Evolutionary conservation across 2,888 invertebrate genomes (phyloP).

Genomic region (Oscheius sp.): DNA sequence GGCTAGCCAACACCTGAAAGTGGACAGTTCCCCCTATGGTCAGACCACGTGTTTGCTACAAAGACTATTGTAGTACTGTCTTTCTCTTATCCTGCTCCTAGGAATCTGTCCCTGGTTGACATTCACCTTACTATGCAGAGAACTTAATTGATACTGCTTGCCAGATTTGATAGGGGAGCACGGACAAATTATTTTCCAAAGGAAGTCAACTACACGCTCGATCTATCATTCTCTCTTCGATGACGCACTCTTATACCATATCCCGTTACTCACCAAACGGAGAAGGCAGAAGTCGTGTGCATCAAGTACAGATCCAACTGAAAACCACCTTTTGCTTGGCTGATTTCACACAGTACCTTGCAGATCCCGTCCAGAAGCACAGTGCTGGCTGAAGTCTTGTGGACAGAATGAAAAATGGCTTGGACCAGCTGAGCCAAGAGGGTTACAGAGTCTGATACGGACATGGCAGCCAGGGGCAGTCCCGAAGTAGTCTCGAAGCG

Average conservation of each 20-base stretch:
- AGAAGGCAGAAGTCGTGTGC: constrained; percentile 70
- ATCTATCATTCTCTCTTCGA: too few relatives aligned
- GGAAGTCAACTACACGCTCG: too few relatives aligned
- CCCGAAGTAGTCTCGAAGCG: constrained; percentile 71
- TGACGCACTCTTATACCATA: too few relatives aligned
- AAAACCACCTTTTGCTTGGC: constrained; percentile 20
- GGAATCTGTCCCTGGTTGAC: too few relatives aligned
- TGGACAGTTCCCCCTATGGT: constrained; percentile 3
- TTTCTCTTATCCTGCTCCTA: too few relatives aligned
- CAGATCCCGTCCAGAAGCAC: constrained; percentile 46
- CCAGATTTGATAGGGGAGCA: too few relatives aligned
- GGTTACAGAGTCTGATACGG: constrained; percentile 59
- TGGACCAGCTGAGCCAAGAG: constrained; percentile 46
- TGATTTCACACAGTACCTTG: constrained; percentile 39
- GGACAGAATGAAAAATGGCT: constrained; percentile 60
- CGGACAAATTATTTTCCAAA: too few relatives aligned
- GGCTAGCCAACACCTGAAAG: constrained; percentile 69
- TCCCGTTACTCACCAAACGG: constrained; percentile 54
- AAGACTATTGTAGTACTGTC: too few relatives aligned
- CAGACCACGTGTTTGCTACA: too few relatives aligned
- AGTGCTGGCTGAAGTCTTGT: constrained; percentile 40
- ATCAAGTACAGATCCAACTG: constrained; percentile 67
- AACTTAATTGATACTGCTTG: too few relatives aligned
- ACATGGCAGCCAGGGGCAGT: constrained; percentile 69
- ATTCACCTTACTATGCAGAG: too few relatives aligned